Conservation (phyloP, 1,140 invertebrate genomes). For the Phymastichus coffea region DNA sequence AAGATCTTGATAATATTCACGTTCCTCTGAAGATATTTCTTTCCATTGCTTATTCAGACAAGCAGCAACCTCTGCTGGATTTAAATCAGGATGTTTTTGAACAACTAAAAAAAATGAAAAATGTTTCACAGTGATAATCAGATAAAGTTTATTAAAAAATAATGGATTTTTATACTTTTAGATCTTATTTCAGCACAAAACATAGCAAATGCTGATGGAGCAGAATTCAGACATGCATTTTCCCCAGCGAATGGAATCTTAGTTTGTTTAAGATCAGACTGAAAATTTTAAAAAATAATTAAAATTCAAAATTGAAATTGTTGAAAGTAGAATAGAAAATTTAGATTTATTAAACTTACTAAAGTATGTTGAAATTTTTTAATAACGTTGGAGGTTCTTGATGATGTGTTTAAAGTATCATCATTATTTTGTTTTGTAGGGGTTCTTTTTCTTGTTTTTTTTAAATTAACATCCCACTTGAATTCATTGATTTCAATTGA, state of each 20-base stretch:
- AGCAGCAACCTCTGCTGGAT: slow-evolving; percentile 48
- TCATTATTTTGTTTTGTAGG: not conserved
- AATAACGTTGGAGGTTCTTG: not conserved
- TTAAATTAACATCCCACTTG: not conserved
- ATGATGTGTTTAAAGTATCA: no score
- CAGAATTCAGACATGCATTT: slow-evolving; percentile 11
- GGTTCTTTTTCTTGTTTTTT: slow-evolving; percentile 7
- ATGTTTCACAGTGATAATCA: not conserved
- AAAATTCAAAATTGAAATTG: not conserved
- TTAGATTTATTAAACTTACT: no score
- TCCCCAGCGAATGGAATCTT: slow-evolving; percentile 25
- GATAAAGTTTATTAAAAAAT: slow-evolving; percentile 29
- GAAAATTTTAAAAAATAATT: slow-evolving; percentile 9
- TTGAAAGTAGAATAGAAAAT: not conserved
- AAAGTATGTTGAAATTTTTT: not conserved
- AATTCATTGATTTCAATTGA: not conserved
- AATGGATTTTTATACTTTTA: slow-evolving; percentile 40
- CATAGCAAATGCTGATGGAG: slow-evolving; percentile 38
- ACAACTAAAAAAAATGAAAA: slow-evolving; percentile 38
- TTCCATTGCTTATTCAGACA: slow-evolving; percentile 50
- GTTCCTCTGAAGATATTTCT: slow-evolving; percentile 48
- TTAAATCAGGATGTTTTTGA: slow-evolving; percentile 45
- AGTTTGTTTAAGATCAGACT: slow-evolving; percentile 32
- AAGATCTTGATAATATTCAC: slow-evolving; percentile 50
- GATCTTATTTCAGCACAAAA: slow-evolving; percentile 43